A percentile compares a stretch with the other conserved stretches of the same genome.
phyloP scores from a whole-genome alignment of 2,797 vertebrate genomes.

The Halcyon smyrnensis region DNA sequence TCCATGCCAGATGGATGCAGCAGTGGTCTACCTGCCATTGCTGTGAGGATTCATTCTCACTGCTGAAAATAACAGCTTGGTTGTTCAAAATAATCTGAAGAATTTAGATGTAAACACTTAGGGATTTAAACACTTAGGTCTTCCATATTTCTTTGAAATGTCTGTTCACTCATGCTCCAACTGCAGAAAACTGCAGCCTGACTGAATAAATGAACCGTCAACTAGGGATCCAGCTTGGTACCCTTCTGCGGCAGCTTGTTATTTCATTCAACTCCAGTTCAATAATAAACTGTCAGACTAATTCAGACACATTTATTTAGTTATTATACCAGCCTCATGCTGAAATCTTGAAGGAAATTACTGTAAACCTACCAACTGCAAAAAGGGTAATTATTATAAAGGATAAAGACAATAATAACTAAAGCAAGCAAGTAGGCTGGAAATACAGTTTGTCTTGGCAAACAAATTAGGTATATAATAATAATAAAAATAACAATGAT shows the following conservation, averaged over 20 bases:
- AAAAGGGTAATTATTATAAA: background rate
- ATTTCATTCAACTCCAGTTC: background rate
- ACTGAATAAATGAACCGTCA: background rate
- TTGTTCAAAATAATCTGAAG: background rate
- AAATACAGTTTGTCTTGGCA: background rate
- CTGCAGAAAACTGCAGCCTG: background rate
- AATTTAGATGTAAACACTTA: background rate
- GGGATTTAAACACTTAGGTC: background rate
- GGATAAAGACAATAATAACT: background rate
- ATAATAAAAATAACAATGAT: background rate
- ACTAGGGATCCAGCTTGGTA: background rate
- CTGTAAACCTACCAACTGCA: background rate
- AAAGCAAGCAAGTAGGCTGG: background rate
- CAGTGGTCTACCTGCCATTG: background rate
- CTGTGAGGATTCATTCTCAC: background rate
- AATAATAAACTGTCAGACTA: background rate
- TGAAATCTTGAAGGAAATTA: background rate
- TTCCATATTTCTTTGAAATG: background rate
- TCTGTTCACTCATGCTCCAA: background rate
- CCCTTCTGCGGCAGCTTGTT: background rate
- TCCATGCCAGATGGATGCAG: background rate
- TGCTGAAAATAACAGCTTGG: background rate
- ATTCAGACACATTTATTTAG: background rate
- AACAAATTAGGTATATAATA: background rate
- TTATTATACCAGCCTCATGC: background rate